Evolutionary conservation across 2,888 invertebrate genomes (phyloP).

Genomic region (Xanthia icteritia): DNA sequence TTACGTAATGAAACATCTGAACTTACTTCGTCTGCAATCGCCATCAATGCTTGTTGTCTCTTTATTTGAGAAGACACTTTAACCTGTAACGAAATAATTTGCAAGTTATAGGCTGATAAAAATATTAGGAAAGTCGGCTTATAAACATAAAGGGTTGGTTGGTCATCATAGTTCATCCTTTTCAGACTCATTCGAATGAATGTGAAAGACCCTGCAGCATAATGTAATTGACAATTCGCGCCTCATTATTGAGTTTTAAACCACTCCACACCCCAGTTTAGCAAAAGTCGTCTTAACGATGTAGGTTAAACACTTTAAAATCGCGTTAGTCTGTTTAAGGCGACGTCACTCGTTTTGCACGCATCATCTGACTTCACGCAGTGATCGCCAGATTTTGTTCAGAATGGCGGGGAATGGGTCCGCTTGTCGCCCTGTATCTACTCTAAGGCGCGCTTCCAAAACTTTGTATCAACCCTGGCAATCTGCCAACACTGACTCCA

Average conservation of each 20-base stretch:
- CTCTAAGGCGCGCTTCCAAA: conserved; percentile 58
- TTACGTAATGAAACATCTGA: neutral
- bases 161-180: neutral
- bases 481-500: conserved; percentile 65
- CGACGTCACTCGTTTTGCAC: conserved; percentile 28
- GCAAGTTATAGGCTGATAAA: neutral
- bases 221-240: conserved; percentile 17
- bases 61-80: neutral
- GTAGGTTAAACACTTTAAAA: conserved; percentile 15
- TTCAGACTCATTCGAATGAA: neutral
- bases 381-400: conserved; percentile 50
- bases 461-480: conserved; percentile 66
- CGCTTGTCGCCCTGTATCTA: conserved; percentile 51
- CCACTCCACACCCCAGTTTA: conserved; percentile 5
- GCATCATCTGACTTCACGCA: conserved; percentile 45
- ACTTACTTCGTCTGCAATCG: neutral
- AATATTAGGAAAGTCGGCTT: neutral
- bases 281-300: conserved; percentile 20
- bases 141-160: neutral
- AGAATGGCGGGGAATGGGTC: conserved; percentile 44
- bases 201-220: neutral
- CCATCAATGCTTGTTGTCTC: neutral
- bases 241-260: conserved; percentile 18
- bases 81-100: neutral
- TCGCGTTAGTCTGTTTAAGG: conserved; percentile 36